These are phyloP conservation scores for Clangula hyemalis DNA, from an alignment of 2,797 vertebrate species.

Conservation along the genomic window DNA sequence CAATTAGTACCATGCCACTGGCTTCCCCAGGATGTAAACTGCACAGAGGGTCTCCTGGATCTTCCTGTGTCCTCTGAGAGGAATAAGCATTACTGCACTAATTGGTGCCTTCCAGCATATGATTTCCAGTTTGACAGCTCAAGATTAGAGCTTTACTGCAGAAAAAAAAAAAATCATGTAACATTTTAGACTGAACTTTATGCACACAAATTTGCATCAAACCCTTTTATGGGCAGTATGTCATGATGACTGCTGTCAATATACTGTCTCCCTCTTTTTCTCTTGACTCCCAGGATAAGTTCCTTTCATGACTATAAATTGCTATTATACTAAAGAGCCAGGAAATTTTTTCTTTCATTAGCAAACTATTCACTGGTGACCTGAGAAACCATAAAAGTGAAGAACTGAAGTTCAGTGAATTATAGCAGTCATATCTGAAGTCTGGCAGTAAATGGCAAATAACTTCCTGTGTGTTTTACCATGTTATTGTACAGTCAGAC, in stretches of 20 bases:
- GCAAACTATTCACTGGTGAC: neutral
- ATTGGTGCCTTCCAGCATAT: neutral
- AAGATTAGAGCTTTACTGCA: neutral
- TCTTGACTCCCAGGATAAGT: neutral
- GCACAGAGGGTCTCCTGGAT: neutral
- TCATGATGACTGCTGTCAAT: neutral
- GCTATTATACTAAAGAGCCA: neutral
- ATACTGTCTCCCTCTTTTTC: neutral
- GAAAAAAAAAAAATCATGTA: neutral
- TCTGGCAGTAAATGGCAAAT: slow-evolving; percentile 1
- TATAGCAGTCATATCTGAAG: neutral
- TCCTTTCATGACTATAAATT: neutral
- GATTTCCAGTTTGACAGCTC: neutral
- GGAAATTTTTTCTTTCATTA: slow-evolving; percentile 4
- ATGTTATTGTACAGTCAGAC: neutral
- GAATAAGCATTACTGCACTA: neutral
- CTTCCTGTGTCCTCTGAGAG: neutral
- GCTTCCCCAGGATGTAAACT: neutral
- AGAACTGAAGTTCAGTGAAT: neutral
- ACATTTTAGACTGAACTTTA: neutral
- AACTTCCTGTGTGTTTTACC: neutral
- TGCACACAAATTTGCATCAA: neutral
- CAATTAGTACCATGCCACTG: neutral
- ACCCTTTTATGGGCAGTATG: neutral
- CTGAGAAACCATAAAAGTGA: neutral